These are phyloP conservation scores for Lasioglossum oenotherae DNA, from an alignment of 2,888 invertebrate genomes.

Conservation along the genomic window DNA sequence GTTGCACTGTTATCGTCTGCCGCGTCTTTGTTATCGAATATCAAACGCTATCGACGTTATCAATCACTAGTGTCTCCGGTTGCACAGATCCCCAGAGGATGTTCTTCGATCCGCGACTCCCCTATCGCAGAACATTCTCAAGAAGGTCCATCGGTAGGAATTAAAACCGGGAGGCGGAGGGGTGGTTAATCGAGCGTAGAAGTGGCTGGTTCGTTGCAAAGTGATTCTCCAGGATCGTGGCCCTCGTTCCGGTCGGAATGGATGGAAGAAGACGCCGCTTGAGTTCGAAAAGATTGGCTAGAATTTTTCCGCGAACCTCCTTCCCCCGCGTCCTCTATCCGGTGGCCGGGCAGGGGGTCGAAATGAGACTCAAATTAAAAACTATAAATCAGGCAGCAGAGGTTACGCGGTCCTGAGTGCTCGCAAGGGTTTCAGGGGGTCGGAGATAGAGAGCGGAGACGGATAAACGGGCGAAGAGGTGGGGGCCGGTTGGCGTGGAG, in stretches of 20 bases:
- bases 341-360: constrained; percentile 58
- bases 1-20: neutral
- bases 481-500: neutral
- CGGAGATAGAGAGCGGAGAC: constrained; percentile 47
- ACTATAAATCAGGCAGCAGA: constrained; percentile 79
- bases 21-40: neutral
- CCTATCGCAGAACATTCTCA: constrained; percentile 34
- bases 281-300: constrained; percentile 77
- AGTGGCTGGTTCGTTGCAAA: constrained; percentile 63
- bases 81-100: constrained; percentile 31
- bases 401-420: constrained; percentile 66
- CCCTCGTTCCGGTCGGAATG: neutral
- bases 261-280: constrained; percentile 63
- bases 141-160: constrained; percentile 50
- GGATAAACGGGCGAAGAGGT: constrained; percentile 54
- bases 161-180: constrained; percentile 46
- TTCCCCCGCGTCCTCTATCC: neutral
- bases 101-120: constrained; percentile 32
- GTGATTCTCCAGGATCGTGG: constrained; percentile 59
- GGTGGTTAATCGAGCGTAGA: constrained; percentile 57
- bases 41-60: constrained; percentile 34
- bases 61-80: constrained; percentile 40
- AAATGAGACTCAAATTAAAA: constrained; percentile 81
- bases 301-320: constrained; percentile 70
- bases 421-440: constrained; percentile 35